phyloP scores from a whole-genome alignment of 92 coral and sea anemone genomes.

The Meandrina meandrites region DNA sequence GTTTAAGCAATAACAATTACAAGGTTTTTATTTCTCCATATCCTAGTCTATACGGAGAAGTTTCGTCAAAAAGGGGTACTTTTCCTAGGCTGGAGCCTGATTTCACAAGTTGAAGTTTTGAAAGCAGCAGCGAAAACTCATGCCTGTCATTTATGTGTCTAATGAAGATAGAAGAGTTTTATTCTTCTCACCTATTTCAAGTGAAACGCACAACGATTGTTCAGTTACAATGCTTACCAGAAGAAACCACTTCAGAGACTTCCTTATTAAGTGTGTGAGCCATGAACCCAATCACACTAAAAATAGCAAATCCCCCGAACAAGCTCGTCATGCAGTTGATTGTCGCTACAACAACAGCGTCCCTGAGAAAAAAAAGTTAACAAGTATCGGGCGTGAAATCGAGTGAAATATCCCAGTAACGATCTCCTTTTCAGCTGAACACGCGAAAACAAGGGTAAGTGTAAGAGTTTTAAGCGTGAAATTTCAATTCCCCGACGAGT shows the following conservation, averaged over 20 bases:
- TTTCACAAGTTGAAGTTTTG: too few relatives aligned
- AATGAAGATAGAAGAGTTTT: too few relatives aligned
- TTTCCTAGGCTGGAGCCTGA: too few relatives aligned
- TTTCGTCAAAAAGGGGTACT: too few relatives aligned
- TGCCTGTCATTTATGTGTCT: too few relatives aligned
- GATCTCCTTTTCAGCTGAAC: neutral
- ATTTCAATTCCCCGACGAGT: too few relatives aligned
- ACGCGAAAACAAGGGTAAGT: neutral
- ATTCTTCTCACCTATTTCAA: neutral
- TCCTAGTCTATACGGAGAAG: too few relatives aligned
- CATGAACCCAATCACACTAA: constrained; percentile 82
- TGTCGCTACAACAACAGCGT: constrained; percentile 64
- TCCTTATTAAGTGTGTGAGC: constrained; percentile 69
- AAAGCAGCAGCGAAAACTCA: too few relatives aligned
- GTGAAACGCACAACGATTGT: neutral
- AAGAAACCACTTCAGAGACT: constrained; percentile 74
- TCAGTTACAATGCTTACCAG: constrained; percentile 51
- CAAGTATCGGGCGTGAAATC: too few relatives aligned
- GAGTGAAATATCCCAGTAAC: neutral
- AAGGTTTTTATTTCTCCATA: too few relatives aligned
- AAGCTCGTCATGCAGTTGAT: constrained; percentile 82
- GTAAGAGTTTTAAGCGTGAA: too few relatives aligned
- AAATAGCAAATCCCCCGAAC: constrained; percentile 78
- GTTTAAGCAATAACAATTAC: too few relatives aligned
- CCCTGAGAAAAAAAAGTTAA: constrained; percentile 38